Conservation (phyloP, 2,113 vertebrate species). For the Numida meleagris region DNA sequence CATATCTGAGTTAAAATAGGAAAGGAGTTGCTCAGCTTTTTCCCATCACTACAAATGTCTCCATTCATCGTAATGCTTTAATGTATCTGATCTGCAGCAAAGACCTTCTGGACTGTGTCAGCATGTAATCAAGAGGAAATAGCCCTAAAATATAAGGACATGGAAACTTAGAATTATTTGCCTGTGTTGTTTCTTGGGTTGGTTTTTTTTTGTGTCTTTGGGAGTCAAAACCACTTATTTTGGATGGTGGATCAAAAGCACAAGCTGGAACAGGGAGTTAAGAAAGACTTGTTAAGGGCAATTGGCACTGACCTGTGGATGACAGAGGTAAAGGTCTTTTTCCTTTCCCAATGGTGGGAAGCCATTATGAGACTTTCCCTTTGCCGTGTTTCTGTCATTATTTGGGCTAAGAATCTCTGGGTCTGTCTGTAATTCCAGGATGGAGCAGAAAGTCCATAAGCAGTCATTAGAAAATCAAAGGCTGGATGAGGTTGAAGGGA, state of each 20-base stretch:
- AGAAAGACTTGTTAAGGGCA: neutral
- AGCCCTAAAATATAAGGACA: neutral
- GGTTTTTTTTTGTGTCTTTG: neutral
- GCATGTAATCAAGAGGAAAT: neutral
- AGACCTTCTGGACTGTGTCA: neutral
- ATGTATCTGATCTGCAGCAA: neutral
- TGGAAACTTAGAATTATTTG: neutral
- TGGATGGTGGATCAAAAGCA: neutral
- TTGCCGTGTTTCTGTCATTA: neutral
- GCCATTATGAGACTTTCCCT: neutral
- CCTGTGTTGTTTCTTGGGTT: accelerated
- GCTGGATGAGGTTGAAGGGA: neutral
- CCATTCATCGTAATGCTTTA: neutral
- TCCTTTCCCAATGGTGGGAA: neutral
- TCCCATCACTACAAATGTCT: neutral
- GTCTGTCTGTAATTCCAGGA: neutral
- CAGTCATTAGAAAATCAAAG: neutral
- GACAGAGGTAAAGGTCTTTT: neutral
- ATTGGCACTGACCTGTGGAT: neutral
- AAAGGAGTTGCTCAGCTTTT: neutral
- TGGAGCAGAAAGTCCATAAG: neutral
- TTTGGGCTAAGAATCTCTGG: neutral
- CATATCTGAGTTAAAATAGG: neutral
- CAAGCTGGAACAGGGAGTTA: neutral
- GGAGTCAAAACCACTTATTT: neutral